Evolutionary conservation across 92 coral and sea anemone species (phyloP).

Genomic region (Virgularia gustaviana): DNA sequence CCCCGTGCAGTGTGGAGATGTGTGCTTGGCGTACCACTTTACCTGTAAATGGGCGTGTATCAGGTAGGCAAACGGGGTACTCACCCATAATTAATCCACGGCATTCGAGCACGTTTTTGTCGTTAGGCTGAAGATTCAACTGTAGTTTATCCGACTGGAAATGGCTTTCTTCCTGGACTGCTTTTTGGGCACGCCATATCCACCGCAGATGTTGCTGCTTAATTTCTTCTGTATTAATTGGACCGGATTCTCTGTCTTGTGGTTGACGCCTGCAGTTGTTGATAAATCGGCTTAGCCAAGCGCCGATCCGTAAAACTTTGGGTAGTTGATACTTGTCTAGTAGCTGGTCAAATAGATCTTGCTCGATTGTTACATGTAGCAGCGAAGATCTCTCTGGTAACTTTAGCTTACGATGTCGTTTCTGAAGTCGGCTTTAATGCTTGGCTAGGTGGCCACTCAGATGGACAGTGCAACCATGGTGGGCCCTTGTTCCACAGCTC

Average conservation of each 20-base stretch:
- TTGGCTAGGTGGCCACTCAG: constrained; percentile 43
- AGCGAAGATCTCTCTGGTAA: constrained; percentile 20
- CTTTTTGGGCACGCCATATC: constrained; percentile 36
- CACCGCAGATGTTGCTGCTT: constrained; percentile 37
- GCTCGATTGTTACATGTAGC: not conserved
- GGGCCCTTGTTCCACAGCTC: constrained; percentile 2
- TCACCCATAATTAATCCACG: constrained; percentile 45
- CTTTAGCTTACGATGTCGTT: constrained; percentile 44
- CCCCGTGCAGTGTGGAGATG: constrained; percentile 46
- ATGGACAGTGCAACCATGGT: constrained; percentile 1
- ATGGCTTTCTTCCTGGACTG: constrained; percentile 29
- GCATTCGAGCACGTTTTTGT: constrained; percentile 39
- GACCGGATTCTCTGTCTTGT: constrained; percentile 34
- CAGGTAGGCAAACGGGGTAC: constrained; percentile 44
- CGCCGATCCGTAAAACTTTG: constrained; percentile 41
- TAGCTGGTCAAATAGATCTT: constrained; percentile 16
- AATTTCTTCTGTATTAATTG: constrained; percentile 42
- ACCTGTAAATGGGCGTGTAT: constrained; percentile 35
- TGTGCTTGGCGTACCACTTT: constrained; percentile 37
- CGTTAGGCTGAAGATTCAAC: constrained; percentile 38
- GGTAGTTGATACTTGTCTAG: constrained; percentile 26
- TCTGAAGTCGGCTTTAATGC: constrained; percentile 38
- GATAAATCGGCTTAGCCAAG: constrained; percentile 38
- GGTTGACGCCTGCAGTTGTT: constrained; percentile 15
- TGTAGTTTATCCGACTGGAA: constrained; percentile 40